Evolutionary conservation across 1,140 invertebrate species (phyloP).

Genomic region (Dendrolimus kikuchii): DNA sequence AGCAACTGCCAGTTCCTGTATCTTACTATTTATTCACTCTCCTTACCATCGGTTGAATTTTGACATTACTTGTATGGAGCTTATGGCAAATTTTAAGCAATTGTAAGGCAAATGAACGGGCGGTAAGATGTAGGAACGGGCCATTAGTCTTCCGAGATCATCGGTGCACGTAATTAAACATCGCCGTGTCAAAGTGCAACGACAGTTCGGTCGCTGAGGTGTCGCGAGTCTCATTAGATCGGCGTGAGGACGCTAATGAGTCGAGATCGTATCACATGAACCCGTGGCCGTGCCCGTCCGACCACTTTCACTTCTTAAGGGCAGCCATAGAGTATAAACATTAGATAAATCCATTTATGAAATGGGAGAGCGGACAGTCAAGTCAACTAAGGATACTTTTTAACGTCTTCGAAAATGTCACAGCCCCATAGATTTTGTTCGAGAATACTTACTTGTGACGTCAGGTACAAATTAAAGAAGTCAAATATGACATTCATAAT

Average conservation of each 20-base stretch:
- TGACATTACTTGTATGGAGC: too few relatives aligned
- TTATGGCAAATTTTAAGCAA: too few relatives aligned
- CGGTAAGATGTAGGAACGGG: too few relatives aligned
- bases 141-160: constrained; percentile 5
- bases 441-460: background rate
- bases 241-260: constrained; percentile 52
- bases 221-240: constrained; percentile 43
- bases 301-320: constrained; percentile 52
- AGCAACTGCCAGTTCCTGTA: too few relatives aligned
- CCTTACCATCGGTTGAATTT: too few relatives aligned
- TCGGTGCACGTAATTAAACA: constrained; percentile 15
- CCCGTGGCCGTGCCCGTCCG: constrained; percentile 12
- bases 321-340: constrained; percentile 23
- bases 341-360: constrained; percentile 4
- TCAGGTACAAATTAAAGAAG: background rate
- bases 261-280: constrained; percentile 36
- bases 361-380: background rate
- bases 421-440: too few relatives aligned
- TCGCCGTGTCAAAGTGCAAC: constrained; percentile 30
- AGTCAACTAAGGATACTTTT: background rate
- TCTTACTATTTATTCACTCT: too few relatives aligned
- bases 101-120: too few relatives aligned
- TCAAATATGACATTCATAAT: too few relatives aligned
- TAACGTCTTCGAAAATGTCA: too few relatives aligned
- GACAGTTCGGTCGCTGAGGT: constrained; percentile 23